Evolutionary conservation across 2,797 vertebrate genomes (phyloP), one percentile per base, ranked within the genome.

Genomic region (Natrix natrix): DNA sequence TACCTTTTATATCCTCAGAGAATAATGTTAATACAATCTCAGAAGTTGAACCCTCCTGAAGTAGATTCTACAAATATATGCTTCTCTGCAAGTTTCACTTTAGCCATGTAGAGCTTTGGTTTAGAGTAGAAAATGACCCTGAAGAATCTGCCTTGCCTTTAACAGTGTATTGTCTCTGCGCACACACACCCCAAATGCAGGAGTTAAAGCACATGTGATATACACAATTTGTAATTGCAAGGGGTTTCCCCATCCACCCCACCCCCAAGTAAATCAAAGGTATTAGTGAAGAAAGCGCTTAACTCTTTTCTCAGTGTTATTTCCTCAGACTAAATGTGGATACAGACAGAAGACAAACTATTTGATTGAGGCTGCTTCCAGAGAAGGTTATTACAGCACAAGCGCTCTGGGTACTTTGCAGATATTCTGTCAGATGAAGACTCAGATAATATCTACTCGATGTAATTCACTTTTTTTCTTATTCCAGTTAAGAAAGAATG

Each of bases 1-100:
- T 52, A 52, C 48, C 48, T 52, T 52, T 96, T 96, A 92, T 83
- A 61, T 96, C 96, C 94, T 95, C 94, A 93, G 92, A 94, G 95
- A 94, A 95, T 88, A 96, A 95, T 60, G 86, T 91, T 94, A 93
- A 7, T 54, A 90, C 57, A 28, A 63, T 94, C 92, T 95, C 12
- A 54, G 90, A 88, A 93, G 93, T 93, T 93, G 54, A 96, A 92
- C 88, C 89, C n/a, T 91, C 95, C 20, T 87, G 74, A 94, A 91
- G 90, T 90, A 92, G 8, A 54, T 91, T 96, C 94, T 90, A 56
- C 91, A 48, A 93, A 93, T 93, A 93, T 94, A 94, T 61, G 56
- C 4, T 66, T 1, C 5, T 87, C 26, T 57, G 48, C n/a, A 90
- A 32, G 26, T 55, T 57, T 56, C 8, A 69, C 52, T 87, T 87